Conservation (phyloP, 2,113 vertebrate genomes). For the Neogobius melanostomus region DNA sequence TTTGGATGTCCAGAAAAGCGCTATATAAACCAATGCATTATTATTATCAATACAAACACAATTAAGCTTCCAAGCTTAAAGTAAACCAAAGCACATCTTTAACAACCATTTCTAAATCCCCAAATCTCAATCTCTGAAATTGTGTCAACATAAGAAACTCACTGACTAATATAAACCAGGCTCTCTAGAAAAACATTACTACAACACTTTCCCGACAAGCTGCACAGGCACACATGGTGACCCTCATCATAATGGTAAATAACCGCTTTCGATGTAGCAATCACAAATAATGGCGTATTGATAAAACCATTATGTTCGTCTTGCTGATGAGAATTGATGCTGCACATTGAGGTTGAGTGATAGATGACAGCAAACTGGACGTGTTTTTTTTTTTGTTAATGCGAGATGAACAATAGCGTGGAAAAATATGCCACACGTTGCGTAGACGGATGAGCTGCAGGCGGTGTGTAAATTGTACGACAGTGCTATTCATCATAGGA, state of each 20-base stretch:
- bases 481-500: not conserved
- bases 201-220: constrained; percentile 41
- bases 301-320: constrained; percentile 51
- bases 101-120: no score
- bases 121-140: no score
- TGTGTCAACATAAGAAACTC: no score
- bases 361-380: not conserved
- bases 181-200: no score
- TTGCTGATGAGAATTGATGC: constrained; percentile 45
- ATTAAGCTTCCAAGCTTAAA: no score
- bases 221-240: constrained; percentile 10
- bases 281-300: constrained; percentile 60
- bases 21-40: no score
- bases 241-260: constrained; percentile 17
- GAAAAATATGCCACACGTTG: not conserved
- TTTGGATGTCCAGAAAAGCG: no score
- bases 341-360: constrained; percentile 37
- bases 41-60: no score
- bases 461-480: constrained; percentile 2
- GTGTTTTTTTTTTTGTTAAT: constrained; percentile 25
- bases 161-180: no score
- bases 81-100: no score
- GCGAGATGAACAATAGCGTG: not conserved
- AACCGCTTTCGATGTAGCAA: constrained; percentile 24
- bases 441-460: not conserved